Evolutionary conservation across 2,888 invertebrate genomes (phyloP).

Genomic region (Tipula helvola): DNA sequence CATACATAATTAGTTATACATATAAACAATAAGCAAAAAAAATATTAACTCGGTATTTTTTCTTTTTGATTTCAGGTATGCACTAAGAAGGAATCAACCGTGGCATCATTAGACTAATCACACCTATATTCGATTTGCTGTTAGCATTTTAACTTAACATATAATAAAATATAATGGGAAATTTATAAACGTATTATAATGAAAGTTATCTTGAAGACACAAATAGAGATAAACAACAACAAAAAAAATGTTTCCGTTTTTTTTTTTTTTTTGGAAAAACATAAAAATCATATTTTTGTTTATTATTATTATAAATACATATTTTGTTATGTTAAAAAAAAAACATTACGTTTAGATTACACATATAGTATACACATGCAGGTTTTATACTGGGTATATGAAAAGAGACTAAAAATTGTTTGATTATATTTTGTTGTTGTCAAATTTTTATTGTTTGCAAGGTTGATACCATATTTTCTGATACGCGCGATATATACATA

Average conservation of each 20-base stretch:
- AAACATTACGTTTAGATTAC: background rate
- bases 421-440: background rate
- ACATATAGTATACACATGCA: background rate
- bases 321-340: background rate
- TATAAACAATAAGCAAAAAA: too few relatives aligned
- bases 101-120: background rate
- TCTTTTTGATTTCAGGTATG: background rate
- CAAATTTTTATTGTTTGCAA: background rate
- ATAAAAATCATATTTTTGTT: background rate
- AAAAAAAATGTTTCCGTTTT: background rate
- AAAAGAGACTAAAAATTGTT: background rate
- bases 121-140: background rate
- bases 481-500: too few relatives aligned
- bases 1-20: too few relatives aligned
- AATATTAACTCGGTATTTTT: background rate
- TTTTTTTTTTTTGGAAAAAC: background rate
- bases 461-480: background rate
- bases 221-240: background rate
- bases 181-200: background rate
- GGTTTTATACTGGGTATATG: background rate
- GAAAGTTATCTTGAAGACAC: background rate
- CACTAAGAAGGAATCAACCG: background rate
- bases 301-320: background rate
- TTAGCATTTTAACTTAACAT: too few relatives aligned
- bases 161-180: background rate